Base-by-base conservation (phyloP, 2,113 vertebrate species). In the Centropus bengalensis region DNA sequence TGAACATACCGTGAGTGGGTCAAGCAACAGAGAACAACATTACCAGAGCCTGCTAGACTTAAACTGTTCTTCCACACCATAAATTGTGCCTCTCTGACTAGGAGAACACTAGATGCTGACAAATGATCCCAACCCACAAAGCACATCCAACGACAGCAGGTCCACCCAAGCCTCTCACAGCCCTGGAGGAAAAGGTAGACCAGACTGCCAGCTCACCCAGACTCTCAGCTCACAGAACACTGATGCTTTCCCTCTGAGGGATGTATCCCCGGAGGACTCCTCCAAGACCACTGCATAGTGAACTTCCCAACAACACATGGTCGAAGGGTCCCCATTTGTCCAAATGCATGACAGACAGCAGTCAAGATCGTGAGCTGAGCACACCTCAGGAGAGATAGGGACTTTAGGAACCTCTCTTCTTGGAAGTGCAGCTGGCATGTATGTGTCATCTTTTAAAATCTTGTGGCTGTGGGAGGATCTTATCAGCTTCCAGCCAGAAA, bases 131-230 rank as follows among this genome's bases (percentile, higher is more conserved):
- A 17, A 42, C 19, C 77, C 26, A 33, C 5, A 5, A 36, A 67
- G 77, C 32, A 40, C n/a, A 14, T 0, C 3, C 10, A 44, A 10
- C 0, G 2, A 28, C 0, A 2, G 60, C 66, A 45, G 42, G 24
- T 79, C 9, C 38, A 62, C 27, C 26, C 56, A 38, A 7, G 5
- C 4, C 36, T 45, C 60, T 63, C 36, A 14, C n/a, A 67, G 45
- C 49, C 12, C 3, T 0, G 12, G 38, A 60, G 23, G 38, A 1
- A 22, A 23, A 32, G 42, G 32, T 0, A 33, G 76, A 73, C 63
- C 38, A 30, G 67, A 42, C 71, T 20, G 36, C 66, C 59, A 32
- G 8, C 2, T 54, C 51, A 47, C 64, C 9, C 44, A 30, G 58
- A 42, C 71, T 20, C n/a, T 58, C 55, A 27, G 8, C 2, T 54